Base-by-base conservation (phyloP, 2,888 invertebrate species). In the Cheilosia variabilis region DNA sequence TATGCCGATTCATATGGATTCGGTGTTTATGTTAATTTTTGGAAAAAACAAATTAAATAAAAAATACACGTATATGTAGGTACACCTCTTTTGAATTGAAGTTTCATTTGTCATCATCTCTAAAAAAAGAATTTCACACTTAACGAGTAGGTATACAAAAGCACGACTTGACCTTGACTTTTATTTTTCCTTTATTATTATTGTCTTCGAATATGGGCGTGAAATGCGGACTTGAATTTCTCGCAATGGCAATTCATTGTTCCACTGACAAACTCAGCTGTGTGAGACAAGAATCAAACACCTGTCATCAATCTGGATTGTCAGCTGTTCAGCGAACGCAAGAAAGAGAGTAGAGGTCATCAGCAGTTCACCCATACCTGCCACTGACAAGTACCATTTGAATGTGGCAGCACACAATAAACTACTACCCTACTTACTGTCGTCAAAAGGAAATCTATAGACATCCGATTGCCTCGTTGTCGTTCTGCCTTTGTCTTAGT, bases 351-450 rank as follows among this genome's bases (percentile, higher is more conserved):
- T 57, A 76, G 63, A 69, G 82, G 72, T 72, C 78, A 78, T 68
- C 77, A 27, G 62, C 55, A 78, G 55, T 65, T 60, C 55, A 55
- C 66, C 19, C 52, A 43, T 17, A 34, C 37, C 31, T 34, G 57
- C 50, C 43, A 68, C 57, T 69, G 69, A 79, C 79, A 79, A 79
- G 69, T 75, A 24, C 73, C 53, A 75, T 69, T 75, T 75, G 80
- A 75, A 80, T 84, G 75, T 80, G 63, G 52, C 75, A 78, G 65
- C 83, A 58, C 43, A 79, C 79, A 83, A 73, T 79, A 80, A 76
- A 86, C 86, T 81, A 86, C 86, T 86, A 81, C 66, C 86, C 86
- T 81, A 86, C 76, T 86, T 81, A 86, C 81, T 86, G 81, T 81
- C 66, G 71, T 77, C 72, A 81, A 72, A 77, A 76, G 81, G 66